These are phyloP conservation scores for Danio jaintianensis DNA, from an alignment of 2,797 vertebrate species.

Conservation along the genomic window DNA sequence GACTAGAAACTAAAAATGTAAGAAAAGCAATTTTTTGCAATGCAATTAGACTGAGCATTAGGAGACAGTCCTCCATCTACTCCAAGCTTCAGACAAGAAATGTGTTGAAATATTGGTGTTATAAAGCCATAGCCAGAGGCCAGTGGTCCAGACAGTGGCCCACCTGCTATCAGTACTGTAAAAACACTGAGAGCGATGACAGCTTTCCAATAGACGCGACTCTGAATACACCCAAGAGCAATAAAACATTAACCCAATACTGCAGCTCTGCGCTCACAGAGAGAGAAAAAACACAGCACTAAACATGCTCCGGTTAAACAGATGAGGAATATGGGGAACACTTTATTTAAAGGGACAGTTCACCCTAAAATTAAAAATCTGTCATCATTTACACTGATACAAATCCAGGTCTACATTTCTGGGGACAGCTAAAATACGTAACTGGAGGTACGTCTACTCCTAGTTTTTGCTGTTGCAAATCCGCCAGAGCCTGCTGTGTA, in stretches of 20 bases:
- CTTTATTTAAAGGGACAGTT: no score
- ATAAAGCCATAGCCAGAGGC: conserved; percentile 62
- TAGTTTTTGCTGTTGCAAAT: no score
- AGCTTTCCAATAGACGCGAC: conserved; percentile 73
- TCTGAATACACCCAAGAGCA: conserved; percentile 62
- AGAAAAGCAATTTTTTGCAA: no score
- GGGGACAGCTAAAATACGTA: no score
- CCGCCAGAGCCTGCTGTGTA: no score
- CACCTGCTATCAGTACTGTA: conserved; percentile 74
- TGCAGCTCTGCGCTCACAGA: conserved; percentile 1
- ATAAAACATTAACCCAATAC: conserved; percentile 38
- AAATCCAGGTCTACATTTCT: no score
- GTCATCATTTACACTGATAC: no score
- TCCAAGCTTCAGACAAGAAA: conserved; percentile 59
- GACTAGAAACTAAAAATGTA: no score
- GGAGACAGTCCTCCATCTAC: conserved; percentile 55
- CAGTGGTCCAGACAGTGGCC: conserved; percentile 67
- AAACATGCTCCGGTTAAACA: not conserved
- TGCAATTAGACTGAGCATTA: no score
- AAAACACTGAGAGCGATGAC: conserved; percentile 73
- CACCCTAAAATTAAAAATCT: no score
- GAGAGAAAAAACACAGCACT: not conserved
- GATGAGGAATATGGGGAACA: no score
- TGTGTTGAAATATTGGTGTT: conserved; percentile 50
- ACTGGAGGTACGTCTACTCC: no score